Evolutionary conservation across 2,888 invertebrate species (phyloP).

Genomic region (Hedya salicella): DNA sequence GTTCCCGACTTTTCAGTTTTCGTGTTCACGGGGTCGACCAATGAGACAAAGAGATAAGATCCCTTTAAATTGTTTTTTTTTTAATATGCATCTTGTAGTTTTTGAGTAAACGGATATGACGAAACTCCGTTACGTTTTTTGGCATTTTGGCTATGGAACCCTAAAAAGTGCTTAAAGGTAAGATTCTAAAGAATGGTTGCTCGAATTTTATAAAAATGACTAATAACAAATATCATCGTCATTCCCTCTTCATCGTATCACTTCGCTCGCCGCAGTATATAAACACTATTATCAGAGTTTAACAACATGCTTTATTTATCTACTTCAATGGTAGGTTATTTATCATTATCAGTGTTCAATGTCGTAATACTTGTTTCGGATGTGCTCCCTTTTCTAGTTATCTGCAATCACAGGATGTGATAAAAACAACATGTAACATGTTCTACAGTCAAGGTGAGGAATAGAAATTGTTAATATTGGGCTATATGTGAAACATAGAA

Average conservation of each 20-base stretch:
- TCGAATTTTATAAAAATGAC: too few relatives aligned
- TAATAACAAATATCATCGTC: not conserved
- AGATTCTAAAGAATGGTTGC: too few relatives aligned
- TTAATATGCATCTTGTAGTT: too few relatives aligned
- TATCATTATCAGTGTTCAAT: slow-evolving; percentile 3
- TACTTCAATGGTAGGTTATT: not conserved
- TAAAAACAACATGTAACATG: slow-evolving; percentile 2
- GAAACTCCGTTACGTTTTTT: too few relatives aligned
- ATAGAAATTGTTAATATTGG: not conserved
- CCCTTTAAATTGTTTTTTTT: too few relatives aligned
- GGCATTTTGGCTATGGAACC: too few relatives aligned
- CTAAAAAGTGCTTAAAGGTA: too few relatives aligned
- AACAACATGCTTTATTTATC: not conserved
- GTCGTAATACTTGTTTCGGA: slow-evolving; percentile 10
- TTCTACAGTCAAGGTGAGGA: slow-evolving; percentile 7
- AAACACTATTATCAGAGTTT: not conserved
- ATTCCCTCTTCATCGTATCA: not conserved
- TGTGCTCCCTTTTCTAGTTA: slow-evolving; percentile 16
- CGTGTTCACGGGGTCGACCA: too few relatives aligned
- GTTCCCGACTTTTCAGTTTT: too few relatives aligned
- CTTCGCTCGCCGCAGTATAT: not conserved
- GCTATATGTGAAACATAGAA: too few relatives aligned
- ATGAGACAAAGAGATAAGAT: too few relatives aligned
- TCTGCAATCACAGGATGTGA: slow-evolving; percentile 26
- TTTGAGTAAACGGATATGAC: too few relatives aligned